Conservation (phyloP, 2,113 vertebrate species). For the Scomber scombrus region DNA sequence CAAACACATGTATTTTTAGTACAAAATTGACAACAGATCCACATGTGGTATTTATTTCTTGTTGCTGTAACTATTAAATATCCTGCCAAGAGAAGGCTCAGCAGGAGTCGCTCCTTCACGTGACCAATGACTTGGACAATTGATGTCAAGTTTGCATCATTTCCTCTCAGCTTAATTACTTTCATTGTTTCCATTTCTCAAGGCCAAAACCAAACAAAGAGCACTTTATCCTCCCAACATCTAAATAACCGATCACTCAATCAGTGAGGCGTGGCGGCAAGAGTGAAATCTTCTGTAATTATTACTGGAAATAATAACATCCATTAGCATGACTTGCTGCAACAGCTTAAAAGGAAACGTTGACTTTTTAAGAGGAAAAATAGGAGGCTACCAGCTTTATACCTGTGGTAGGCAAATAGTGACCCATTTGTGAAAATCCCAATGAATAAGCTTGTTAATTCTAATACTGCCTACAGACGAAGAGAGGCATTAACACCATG, state of each 20-base stretch:
- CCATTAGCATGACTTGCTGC: background rate
- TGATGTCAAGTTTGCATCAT: constrained; percentile 43
- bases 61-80: constrained; percentile 3
- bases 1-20: background rate
- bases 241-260: constrained; percentile 45
- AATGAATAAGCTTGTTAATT: too few species aligned
- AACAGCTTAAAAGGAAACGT: background rate
- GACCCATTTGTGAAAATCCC: too few species aligned
- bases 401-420: too few species aligned
- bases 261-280: background rate
- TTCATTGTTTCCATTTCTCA: constrained; percentile 55
- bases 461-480: too few species aligned
- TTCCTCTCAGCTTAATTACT: constrained; percentile 46
- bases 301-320: constrained; percentile 37
- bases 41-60: constrained; percentile 20
- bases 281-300: constrained; percentile 22
- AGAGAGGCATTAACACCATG: too few species aligned
- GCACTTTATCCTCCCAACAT: constrained; percentile 44
- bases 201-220: constrained; percentile 69
- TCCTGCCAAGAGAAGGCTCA: constrained; percentile 21
- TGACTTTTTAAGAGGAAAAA: background rate
- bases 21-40: constrained; percentile 3
- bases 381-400: too few species aligned
- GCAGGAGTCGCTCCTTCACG: constrained; percentile 25
- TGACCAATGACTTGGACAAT: constrained; percentile 18